phyloP scores from a whole-genome alignment of 2,888 invertebrate genomes.

The Electrophaes corylata region DNA sequence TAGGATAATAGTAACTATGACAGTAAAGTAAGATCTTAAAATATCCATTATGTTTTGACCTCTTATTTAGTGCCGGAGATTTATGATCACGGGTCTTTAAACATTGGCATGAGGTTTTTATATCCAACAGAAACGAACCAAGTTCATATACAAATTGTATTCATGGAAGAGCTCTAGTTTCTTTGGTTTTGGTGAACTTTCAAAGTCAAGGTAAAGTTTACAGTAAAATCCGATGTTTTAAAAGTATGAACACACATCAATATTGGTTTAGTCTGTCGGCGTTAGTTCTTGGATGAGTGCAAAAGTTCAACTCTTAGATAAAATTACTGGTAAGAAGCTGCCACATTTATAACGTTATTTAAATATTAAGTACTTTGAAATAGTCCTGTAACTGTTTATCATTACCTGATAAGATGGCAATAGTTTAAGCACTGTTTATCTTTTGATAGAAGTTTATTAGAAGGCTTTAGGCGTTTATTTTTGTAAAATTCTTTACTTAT shows the following conservation, averaged over 20 bases:
- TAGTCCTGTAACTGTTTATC: too few species aligned
- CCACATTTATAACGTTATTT: too few species aligned
- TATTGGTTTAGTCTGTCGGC: conserved; percentile 55
- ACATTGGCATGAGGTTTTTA: conserved; percentile 26
- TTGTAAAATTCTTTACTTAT: too few species aligned
- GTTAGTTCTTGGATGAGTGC: conserved; percentile 48
- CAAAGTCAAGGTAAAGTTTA: conserved; percentile 56
- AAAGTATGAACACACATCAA: conserved; percentile 48
- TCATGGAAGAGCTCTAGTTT: conserved; percentile 30
- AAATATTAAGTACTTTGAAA: too few species aligned
- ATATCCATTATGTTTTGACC: conserved; percentile 10
- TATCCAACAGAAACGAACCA: conserved; percentile 26
- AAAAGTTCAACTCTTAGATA: conserved; percentile 9
- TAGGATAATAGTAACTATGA: conserved; percentile 18
- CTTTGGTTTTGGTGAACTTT: conserved; percentile 38
- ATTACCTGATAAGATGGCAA: too few species aligned
- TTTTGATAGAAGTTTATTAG: too few species aligned
- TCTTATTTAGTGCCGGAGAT: not conserved
- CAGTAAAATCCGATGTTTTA: conserved; percentile 52
- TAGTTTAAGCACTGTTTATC: too few species aligned
- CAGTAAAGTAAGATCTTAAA: not conserved
- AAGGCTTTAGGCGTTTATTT: too few species aligned
- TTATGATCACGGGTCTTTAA: conserved; percentile 23
- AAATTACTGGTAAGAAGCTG: conserved; percentile 1
- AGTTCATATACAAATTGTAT: conserved; percentile 13